A percentile compares a stretch with the other conserved stretches of the same genome.
Conservation (phyloP, 30 jellyfish, hydroid and myxozoan genomes). For the Aurelia sp. region DNA sequence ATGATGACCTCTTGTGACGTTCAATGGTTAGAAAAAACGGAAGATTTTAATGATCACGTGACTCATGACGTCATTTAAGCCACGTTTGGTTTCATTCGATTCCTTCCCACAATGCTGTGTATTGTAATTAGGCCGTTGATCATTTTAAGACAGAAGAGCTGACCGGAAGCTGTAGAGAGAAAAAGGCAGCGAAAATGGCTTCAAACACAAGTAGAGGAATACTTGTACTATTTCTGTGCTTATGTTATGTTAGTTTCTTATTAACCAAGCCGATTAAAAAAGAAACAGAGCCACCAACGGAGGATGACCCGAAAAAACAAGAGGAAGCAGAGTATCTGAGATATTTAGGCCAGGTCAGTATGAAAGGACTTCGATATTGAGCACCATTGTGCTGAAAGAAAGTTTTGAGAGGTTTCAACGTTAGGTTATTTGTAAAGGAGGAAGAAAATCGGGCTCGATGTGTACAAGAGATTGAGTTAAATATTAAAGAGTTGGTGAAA, state of each 20-base stretch:
- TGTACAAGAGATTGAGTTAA: too few relatives aligned
- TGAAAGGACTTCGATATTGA: too few relatives aligned
- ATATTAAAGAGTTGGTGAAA: too few relatives aligned
- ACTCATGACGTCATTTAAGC: conserved; percentile 59
- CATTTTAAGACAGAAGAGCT: background rate
- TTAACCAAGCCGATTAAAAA: conserved; percentile 64
- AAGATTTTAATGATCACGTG: conserved; percentile 55
- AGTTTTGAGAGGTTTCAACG: too few relatives aligned
- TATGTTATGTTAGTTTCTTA: background rate
- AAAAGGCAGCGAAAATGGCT: conserved; percentile 14
- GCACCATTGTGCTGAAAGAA: too few relatives aligned
- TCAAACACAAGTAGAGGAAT: background rate
- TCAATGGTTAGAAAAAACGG: conserved; percentile 5
- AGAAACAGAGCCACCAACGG: conserved; percentile 27
- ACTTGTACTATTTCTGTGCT: background rate
- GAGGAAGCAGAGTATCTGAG: conserved; percentile 86
- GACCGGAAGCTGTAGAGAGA: background rate
- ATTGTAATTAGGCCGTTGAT: background rate
- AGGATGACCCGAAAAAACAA: conserved; percentile 53
- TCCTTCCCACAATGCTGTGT: background rate
- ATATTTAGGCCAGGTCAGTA: conserved; percentile 80
- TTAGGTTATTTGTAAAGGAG: too few relatives aligned
- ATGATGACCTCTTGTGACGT: too few relatives aligned
- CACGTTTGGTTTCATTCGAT: conserved; percentile 58
- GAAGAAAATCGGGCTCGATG: too few relatives aligned